phyloP scores from a whole-genome alignment of 2,888 invertebrate genomes.

The Endotricha flammealis region DNA sequence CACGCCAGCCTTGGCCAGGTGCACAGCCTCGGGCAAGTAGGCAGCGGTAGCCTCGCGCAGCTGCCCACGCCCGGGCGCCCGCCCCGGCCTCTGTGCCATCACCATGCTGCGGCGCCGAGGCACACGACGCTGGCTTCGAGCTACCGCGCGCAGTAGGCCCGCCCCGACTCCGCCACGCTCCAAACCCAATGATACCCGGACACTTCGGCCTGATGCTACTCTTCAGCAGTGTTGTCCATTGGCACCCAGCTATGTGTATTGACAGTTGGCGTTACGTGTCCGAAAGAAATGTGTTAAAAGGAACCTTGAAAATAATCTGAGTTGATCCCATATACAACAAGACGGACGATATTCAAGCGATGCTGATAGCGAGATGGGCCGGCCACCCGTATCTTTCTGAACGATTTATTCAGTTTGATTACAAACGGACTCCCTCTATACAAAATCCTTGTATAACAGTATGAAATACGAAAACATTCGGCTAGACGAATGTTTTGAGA shows the following conservation, averaged over 20 bases:
- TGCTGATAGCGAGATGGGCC: background rate
- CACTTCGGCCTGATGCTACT: too few relatives aligned
- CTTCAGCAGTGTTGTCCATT: too few relatives aligned
- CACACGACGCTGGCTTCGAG: conserved; percentile 34
- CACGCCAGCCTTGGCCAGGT: background rate
- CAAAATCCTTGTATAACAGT: background rate
- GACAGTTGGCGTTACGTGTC: too few relatives aligned
- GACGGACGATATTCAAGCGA: too few relatives aligned
- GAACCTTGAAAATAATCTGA: background rate
- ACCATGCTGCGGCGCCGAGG: conserved; percentile 37
- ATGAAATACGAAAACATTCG: background rate
- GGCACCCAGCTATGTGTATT: too few relatives aligned
- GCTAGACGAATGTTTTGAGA: too few relatives aligned
- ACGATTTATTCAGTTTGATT: background rate
- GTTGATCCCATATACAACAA: too few relatives aligned
- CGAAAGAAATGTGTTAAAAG: too few relatives aligned
- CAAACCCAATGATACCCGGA: background rate
- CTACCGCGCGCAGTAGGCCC: conserved; percentile 23
- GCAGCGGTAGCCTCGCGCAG: background rate
- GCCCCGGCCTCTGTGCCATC: conserved; percentile 43
- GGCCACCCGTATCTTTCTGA: background rate
- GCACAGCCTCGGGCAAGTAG: background rate
- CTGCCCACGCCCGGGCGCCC: background rate
- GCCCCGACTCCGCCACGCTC: background rate
- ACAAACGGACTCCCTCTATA: background rate